These are phyloP conservation scores for Botrylloides violaceus DNA, from an alignment of 23 tunicate genomes.

Conservation along the genomic window DNA sequence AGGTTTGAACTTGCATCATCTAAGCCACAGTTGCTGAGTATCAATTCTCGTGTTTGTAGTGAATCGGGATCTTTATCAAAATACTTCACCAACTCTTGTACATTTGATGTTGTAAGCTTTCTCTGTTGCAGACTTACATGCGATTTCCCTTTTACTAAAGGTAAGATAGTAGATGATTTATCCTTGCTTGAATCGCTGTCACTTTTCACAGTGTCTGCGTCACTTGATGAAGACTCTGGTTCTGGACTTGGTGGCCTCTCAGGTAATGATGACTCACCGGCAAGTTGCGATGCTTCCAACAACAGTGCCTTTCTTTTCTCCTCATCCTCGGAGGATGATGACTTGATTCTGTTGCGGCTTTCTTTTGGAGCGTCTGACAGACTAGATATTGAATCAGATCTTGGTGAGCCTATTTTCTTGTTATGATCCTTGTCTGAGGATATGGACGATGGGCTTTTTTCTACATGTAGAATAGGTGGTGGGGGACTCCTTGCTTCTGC, in stretches of 20 bases:
- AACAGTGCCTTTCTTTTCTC: not conserved
- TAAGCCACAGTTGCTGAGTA: constrained; percentile 27
- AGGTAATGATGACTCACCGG: not conserved
- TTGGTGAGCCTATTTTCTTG: not conserved
- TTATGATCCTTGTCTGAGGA: not conserved
- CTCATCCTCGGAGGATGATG: not conserved
- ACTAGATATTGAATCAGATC: constrained; percentile 14
- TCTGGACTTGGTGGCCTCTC: constrained; percentile 4
- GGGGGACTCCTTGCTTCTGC: not conserved
- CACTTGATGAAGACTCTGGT: constrained; percentile 17
- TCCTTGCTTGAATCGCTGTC: constrained; percentile 18
- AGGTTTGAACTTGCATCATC: constrained; percentile 1
- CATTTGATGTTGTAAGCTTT: constrained; percentile 19
- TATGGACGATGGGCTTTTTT: not conserved
- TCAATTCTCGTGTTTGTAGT: constrained; percentile 11
- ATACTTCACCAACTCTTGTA: constrained; percentile 29
- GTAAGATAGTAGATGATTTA: constrained; percentile 1
- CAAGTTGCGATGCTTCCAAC: not conserved
- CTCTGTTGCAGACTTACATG: constrained; percentile 18
- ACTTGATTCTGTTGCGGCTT: not conserved
- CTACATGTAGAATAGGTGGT: not conserved
- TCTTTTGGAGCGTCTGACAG: constrained; percentile 4
- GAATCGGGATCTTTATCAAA: constrained; percentile 22
- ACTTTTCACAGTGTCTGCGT: constrained; percentile 11
- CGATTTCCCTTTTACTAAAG: constrained; percentile 12